Conservation (phyloP, 1,140 invertebrate genomes). For the Bicyclus anynana region DNA sequence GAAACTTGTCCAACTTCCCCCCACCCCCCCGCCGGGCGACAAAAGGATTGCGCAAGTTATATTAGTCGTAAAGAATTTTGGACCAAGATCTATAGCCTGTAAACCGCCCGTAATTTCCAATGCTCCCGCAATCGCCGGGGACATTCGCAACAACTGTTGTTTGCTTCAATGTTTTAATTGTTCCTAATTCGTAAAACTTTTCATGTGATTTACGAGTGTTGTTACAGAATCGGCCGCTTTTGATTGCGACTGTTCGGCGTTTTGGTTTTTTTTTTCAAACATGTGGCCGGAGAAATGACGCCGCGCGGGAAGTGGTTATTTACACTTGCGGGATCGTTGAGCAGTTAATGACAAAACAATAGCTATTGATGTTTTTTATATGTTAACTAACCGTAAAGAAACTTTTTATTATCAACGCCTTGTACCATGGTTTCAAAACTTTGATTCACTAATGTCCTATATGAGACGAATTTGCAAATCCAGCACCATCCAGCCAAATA, state of each 20-base stretch:
- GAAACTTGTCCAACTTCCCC: constrained; percentile 60
- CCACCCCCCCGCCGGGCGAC: constrained; percentile 32
- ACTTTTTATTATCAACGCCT: background rate
- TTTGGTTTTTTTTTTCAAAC: constrained; percentile 48
- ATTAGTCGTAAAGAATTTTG: constrained; percentile 74
- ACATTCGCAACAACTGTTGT: constrained; percentile 75
- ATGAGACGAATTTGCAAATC: too few species aligned
- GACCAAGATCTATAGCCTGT: constrained; percentile 71
- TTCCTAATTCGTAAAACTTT: constrained; percentile 74
- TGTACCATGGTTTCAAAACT: too few species aligned
- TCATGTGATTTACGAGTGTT: constrained; percentile 65
- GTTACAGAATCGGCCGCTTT: constrained; percentile 43
- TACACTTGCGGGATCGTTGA: constrained; percentile 47
- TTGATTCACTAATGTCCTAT: too few species aligned
- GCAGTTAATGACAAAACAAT: constrained; percentile 36
- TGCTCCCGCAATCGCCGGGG: constrained; percentile 66
- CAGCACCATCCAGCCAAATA: too few species aligned
- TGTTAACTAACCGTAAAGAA: background rate
- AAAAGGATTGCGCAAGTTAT: constrained; percentile 76
- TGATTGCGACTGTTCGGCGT: constrained; percentile 12
- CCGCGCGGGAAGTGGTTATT: constrained; percentile 39
- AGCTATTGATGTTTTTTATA: constrained; percentile 7
- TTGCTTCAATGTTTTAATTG: constrained; percentile 74
- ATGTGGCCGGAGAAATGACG: constrained; percentile 38
- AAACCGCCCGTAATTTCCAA: constrained; percentile 70